A percentile compares a stretch with the other conserved stretches of the same genome.
Evolutionary conservation across 2,797 vertebrate species (phyloP).

Genomic region (Schizopygopsis pylzovi): DNA sequence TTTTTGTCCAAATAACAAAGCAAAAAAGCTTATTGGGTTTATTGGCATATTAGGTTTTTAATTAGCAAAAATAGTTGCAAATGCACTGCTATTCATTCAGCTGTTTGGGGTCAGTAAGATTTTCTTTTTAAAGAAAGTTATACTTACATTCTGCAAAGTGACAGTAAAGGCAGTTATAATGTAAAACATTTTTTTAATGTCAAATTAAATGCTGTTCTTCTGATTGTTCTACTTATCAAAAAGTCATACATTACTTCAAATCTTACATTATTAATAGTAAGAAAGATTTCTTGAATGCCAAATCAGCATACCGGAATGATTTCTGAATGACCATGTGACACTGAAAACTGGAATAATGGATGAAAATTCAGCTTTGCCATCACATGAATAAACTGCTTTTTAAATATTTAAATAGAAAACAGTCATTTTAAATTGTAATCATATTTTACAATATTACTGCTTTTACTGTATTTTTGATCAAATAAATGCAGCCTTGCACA

Average conservation of each 20-base stretch:
- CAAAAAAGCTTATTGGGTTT: not conserved
- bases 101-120: not conserved
- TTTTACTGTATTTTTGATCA: not conserved
- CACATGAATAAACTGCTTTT: not conserved
- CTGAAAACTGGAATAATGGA: not conserved
- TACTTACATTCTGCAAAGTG: not conserved
- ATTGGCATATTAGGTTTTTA: not conserved
- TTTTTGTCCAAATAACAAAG: not conserved
- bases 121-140: not conserved
- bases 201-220: not conserved
- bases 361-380: not conserved
- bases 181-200: no score
- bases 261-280: not conserved
- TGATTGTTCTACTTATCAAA: not conserved
- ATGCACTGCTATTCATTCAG: not conserved
- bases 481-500: not conserved
- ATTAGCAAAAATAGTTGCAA: not conserved
- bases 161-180: not conserved
- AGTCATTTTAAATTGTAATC: not conserved
- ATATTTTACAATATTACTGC: not conserved
- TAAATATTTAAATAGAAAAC: not conserved
- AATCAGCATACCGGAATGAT: not conserved
- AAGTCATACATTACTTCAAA: not conserved
- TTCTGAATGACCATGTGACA: not conserved
- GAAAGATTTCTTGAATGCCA: not conserved